Base-by-base conservation (phyloP, 2,797 vertebrate species). In the Balearica regulorum region DNA sequence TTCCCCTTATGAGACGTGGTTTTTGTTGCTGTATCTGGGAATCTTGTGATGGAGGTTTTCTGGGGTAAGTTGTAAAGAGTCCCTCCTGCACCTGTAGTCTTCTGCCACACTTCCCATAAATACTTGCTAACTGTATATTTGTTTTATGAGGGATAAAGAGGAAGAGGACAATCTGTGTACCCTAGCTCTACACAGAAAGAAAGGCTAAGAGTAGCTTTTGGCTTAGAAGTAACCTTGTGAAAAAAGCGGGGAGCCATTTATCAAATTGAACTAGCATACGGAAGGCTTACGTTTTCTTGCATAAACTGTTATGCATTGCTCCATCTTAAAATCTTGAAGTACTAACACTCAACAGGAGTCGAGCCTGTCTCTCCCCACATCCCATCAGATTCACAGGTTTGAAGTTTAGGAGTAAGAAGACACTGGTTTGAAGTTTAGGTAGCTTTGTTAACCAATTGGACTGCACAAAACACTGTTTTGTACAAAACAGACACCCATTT, bases 71-170 rank as follows among this genome's bases (percentile, higher is more conserved):
- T 77, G 41, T 55, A 35, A 70, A 80, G 41, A 31, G 25, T 66
- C 21, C 31, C 12, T 70, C 0, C 0, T 17, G 29, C 3, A 39
- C 35, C 9, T 22, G 14, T 71, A 41, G 29, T 25, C 29, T 29
- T 26, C n/a, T 84, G 24, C 20, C 58, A 64, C 0, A 0, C 16
- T n/a, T 41, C 8, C 33, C 4, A 14, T n/a, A 87, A 69, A 17
- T 55, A 31, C 21, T 65, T 53, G 13, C 20, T 62, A 62, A 62
- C 18, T 0, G 0, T 44, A 2, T 35, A 41, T 20, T 61, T 76
- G 2, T 49, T 61, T 80, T 60, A 31, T 21, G 46, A 78, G 29
- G 8, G 19, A 13, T 49, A 43, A 83, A 54, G 33, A 70, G 25
- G 29, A 72, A 57, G 33, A 55, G 16, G 25, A 31, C 53, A 33